Base-by-base conservation (phyloP, 2,113 vertebrate species). In the Brachionichthys hirsutus region DNA sequence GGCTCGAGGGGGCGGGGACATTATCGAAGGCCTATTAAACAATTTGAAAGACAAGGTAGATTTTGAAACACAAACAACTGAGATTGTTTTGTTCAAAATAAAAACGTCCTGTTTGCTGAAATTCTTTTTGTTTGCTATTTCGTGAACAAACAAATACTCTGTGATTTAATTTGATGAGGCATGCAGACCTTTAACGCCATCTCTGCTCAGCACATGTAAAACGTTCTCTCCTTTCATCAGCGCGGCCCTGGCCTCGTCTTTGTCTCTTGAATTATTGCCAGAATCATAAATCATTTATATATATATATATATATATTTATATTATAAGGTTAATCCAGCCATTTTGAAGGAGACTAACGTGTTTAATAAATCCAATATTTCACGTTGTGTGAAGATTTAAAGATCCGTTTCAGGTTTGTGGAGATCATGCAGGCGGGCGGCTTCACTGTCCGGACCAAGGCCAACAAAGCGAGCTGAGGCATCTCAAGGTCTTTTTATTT, bases 11-110 rank as follows among this genome's bases (percentile, higher is more conserved):
- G 85, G 80, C 62, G 84, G 76, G 78, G 71, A 62, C 54, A 72
- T n/a, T 22, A 42, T 67, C 67, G 15, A 10, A 38, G 36, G 36
- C 36, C 36, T 38, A 70, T 68, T 79, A 62, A 81, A 80, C 62
- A 65, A 40, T 58, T 47, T 80, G 40, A 73, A 66, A 79, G 19
- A 92, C 84, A 47, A 75, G 74, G 71, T 72, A 77, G 50, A 38
- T 34, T 45, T 69, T 52, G 19, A 38, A 55, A 13, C 46, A 14
- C 19, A 67, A 67, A 54, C 1, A 61, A 30, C 19, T 6, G 30
- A 12, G 45, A 46, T 60, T 51, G n/a, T n/a, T 20, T 4, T 17
- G 42, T 16, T 14, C 16, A 45, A 55, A 54, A 43, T 24, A n/a
- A 70, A 63, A 42, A 0, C 15, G 22, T 30, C 24, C 24, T 30